Evolutionary conservation across 2,888 invertebrate species (phyloP).

Genomic region (Dyspetes luteomarginatus): DNA sequence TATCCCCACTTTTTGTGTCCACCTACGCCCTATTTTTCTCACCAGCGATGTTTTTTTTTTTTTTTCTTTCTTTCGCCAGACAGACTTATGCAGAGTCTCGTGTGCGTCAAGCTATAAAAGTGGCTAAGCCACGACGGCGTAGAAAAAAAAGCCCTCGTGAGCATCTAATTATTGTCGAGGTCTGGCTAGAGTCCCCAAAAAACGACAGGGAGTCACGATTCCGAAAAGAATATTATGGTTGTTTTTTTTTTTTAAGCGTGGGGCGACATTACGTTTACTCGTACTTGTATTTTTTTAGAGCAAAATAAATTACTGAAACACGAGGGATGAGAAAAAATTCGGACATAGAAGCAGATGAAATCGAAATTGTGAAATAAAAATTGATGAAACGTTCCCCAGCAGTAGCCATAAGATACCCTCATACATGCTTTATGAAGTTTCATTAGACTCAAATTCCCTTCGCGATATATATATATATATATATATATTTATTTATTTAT

Average conservation of each 20-base stretch:
- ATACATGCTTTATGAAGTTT: conserved; percentile 70
- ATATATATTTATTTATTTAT: too few species aligned
- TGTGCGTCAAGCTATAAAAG: too few species aligned
- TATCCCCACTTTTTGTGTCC: not conserved
- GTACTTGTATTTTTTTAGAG: not conserved
- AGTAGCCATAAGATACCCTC: conserved; percentile 40
- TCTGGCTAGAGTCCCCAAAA: too few species aligned
- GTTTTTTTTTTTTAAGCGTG: not conserved
- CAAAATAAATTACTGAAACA: conserved; percentile 1
- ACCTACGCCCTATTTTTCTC: not conserved
- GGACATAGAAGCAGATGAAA: not conserved
- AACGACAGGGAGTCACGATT: too few species aligned
- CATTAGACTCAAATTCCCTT: conserved; percentile 61
- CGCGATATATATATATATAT: too few species aligned
- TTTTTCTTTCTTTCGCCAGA: not conserved
- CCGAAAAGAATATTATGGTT: not conserved
- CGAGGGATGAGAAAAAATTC: not conserved
- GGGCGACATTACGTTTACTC: too few species aligned
- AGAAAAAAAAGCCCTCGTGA: too few species aligned
- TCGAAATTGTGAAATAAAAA: conserved; percentile 38
- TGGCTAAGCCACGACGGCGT: too few species aligned
- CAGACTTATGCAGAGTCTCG: too few species aligned
- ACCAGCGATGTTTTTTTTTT: not conserved
- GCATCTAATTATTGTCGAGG: too few species aligned
- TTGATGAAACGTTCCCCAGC: conserved; percentile 36